These are phyloP conservation scores for Oncorhynchus tshawytscha DNA, from an alignment of 2,113 vertebrate species.

Conservation along the genomic window DNA sequence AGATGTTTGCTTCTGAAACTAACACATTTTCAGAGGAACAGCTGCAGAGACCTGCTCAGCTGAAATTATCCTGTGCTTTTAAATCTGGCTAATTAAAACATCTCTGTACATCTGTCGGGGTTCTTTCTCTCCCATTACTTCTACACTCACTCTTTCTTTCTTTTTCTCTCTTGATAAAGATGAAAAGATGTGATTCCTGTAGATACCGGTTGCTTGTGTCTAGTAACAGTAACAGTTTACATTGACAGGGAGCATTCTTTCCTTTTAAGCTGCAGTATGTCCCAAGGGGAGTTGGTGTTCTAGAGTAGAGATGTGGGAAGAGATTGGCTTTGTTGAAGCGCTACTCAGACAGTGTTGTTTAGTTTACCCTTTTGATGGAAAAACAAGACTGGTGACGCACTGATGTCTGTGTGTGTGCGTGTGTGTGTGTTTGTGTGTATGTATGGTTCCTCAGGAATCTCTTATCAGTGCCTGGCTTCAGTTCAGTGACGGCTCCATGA, in stretches of 20 bases:
- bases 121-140: neutral
- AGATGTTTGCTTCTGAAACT: too few relatives aligned
- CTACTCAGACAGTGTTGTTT: slow-evolving; percentile 22
- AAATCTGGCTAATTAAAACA: neutral
- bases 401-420: neutral
- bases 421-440: slow-evolving; percentile 24
- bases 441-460: slow-evolving; percentile 81
- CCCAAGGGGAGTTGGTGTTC: neutral
- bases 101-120: neutral
- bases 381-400: neutral
- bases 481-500: slow-evolving; percentile 91
- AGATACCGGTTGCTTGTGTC: neutral
- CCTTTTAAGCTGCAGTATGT: neutral
- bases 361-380: neutral
- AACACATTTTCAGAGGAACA: neutral
- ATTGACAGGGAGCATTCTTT: neutral
- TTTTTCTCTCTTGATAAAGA: neutral
- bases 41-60: neutral
- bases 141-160: neutral
- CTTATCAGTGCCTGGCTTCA: slow-evolving; percentile 92
- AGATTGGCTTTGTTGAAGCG: neutral
- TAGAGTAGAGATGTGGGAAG: neutral
- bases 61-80: neutral
- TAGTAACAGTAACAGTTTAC: neutral
- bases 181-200: neutral